Base-by-base conservation (phyloP, 1,140 invertebrate species). In the Berghia stephanieae region DNA sequence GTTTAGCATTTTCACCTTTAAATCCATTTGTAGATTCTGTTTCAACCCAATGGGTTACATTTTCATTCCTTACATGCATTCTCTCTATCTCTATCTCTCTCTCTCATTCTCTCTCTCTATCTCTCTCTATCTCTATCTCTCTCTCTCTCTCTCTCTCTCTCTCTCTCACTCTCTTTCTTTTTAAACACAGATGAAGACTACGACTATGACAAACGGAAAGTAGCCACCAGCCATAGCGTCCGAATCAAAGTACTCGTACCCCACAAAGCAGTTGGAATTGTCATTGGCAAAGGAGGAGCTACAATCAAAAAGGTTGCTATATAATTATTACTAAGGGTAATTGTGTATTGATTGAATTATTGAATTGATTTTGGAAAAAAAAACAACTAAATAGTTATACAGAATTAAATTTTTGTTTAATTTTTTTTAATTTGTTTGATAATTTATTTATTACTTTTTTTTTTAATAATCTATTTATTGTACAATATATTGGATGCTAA, bases 231-330 rank as follows among this genome's bases (percentile, higher is more conserved):
- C 18, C 72, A 83, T 55, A 86, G 87, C 57, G 87, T 86, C 18
- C 80, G 85, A 16, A 85, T 88, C 52, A 84, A 88, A 67, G 77
- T 88, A 1, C 77, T 80, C 31, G 83, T 88, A 16, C 87, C 86
- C 10, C 66, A 77, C 1, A 82, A 83, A 71, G 83, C 78, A 49
- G 84, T 84, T n/a, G 85, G 86, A 3, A 68, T 79, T n/a, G 67
- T 88, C 27, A 88, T 88, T 43, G 87, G 87, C 21, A 63, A 82
- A 43, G 83, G 85, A 78, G 87, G 87, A 10, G 75, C 81, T 40
- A 81, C 66, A 18, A 87, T 88, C 18, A 88, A 88, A 80, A 67
- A 87, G 83, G 87, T 86, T 72, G 67, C 38, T 71, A 40, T 16
- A 21, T 10, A 21, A 63, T 63, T 63, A 21, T 13, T 13, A 8